Evolutionary conservation across 2,797 vertebrate genomes (phyloP).

Genomic region (Eospalax fontanierii): DNA sequence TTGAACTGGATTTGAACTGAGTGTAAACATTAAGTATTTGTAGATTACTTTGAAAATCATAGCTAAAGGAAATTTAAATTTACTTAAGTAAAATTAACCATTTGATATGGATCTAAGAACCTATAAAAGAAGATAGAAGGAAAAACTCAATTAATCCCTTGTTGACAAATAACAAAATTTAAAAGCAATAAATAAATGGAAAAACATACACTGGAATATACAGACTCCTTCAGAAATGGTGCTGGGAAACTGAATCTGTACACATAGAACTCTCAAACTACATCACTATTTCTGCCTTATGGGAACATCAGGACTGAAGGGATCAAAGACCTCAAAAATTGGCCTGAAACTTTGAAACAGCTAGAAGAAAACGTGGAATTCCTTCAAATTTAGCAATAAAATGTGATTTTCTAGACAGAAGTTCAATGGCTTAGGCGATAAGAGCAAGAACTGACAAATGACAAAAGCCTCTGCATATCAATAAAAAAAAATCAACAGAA

Average conservation of each 20-base stretch:
- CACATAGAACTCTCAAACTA: not conserved
- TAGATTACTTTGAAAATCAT: not conserved
- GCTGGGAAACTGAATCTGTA: not conserved
- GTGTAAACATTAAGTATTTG: not conserved
- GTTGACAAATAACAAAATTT: not conserved
- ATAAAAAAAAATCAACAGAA: not conserved
- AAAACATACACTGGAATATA: not conserved
- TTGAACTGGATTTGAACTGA: not conserved
- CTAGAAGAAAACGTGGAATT: not conserved
- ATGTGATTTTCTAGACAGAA: not conserved
- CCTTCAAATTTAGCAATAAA: not conserved
- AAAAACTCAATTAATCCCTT: not conserved
- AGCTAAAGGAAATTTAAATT: not conserved
- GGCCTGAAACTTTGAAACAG: not conserved
- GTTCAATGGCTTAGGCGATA: not conserved
- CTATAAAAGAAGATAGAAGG: not conserved
- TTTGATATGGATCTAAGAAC: not conserved
- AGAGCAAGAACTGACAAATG: not conserved
- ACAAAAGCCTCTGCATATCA: not conserved
- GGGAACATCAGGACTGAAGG: not conserved
- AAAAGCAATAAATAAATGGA: no score
- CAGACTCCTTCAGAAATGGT: not conserved
- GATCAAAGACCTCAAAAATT: not conserved
- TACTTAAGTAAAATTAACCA: not conserved
- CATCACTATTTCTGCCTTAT: not conserved